Evolutionary conservation across 2,888 invertebrate genomes (phyloP).

Genomic region (Melipona bicolor): DNA sequence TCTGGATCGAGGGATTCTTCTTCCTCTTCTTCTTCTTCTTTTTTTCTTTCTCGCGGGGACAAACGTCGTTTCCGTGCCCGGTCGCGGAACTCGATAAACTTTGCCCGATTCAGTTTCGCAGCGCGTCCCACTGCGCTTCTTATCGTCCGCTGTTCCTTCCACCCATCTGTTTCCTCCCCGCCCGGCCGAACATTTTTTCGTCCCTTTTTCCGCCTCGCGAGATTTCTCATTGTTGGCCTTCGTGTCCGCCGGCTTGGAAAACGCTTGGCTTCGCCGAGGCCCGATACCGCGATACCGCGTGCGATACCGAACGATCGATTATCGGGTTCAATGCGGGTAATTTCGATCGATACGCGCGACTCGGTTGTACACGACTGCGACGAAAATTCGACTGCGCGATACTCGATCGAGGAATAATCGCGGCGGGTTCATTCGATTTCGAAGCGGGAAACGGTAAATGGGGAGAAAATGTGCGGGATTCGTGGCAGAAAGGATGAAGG

Average conservation of each 20-base stretch:
- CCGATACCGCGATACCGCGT: too few relatives aligned
- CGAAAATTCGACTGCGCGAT: too few relatives aligned
- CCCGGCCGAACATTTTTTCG: neutral
- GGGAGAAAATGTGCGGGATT: neutral
- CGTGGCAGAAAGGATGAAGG: neutral
- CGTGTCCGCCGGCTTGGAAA: neutral
- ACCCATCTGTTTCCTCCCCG: conserved; percentile 17
- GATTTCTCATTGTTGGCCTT: neutral
- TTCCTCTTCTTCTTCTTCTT: neutral
- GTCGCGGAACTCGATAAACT: conserved; percentile 49
- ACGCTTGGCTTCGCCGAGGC: neutral
- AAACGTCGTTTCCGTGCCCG: conserved; percentile 33
- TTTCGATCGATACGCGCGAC: neutral
- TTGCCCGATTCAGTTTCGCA: conserved; percentile 39
- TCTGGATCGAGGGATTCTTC: neutral
- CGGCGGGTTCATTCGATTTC: neutral
- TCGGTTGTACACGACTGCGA: neutral
- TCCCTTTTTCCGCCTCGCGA: neutral
- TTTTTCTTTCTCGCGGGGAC: neutral
- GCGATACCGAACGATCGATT: neutral
- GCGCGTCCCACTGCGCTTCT: conserved; percentile 26
- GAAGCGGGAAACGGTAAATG: neutral
- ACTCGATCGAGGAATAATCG: neutral
- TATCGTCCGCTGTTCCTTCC: conserved; percentile 32
- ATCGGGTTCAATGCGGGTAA: neutral